phyloP scores from a whole-genome alignment of 2,888 invertebrate species.

The Sphaerophoria rueppellii region DNA sequence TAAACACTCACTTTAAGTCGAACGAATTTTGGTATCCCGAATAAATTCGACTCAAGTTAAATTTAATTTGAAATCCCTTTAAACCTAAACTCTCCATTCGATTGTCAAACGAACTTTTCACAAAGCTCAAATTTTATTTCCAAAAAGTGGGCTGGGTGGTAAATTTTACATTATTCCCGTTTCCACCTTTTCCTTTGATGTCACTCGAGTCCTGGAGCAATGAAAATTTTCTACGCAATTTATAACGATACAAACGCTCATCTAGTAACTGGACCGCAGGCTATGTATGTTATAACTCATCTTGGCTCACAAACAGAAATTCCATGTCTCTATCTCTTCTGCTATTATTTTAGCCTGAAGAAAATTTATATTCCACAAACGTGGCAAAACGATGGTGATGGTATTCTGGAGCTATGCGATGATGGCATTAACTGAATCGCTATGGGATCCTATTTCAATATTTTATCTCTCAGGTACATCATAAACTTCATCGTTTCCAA shows the following conservation, averaged over 20 bases:
- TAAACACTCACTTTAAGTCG: no score
- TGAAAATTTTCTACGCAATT: conserved; percentile 57
- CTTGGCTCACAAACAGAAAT: conserved; percentile 53
- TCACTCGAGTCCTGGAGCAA: conserved; percentile 38
- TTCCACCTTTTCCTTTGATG: conserved; percentile 53
- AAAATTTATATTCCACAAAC: conserved; percentile 34
- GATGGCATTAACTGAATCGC: conserved; percentile 53
- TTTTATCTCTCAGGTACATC: conserved; percentile 69
- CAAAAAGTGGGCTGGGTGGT: no score
- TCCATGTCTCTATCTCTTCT: not conserved
- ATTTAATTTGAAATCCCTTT: no score
- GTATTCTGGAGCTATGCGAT: not conserved
- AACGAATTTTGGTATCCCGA: no score
- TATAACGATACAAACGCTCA: conserved; percentile 51
- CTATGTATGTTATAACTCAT: conserved; percentile 40
- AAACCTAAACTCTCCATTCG: no score
- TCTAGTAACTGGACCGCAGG: conserved; percentile 63
- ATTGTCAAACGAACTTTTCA: no score
- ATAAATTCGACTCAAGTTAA: no score
- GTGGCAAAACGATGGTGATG: conserved; percentile 7
- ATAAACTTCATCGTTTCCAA: conserved; percentile 65
- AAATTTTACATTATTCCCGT: not conserved
- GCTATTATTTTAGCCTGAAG: conserved; percentile 23
- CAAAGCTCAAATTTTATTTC: no score
- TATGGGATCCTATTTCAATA: conserved; percentile 71